Conservation (phyloP, 2,113 vertebrate species). For the Cricetomys ansorgei region DNA sequence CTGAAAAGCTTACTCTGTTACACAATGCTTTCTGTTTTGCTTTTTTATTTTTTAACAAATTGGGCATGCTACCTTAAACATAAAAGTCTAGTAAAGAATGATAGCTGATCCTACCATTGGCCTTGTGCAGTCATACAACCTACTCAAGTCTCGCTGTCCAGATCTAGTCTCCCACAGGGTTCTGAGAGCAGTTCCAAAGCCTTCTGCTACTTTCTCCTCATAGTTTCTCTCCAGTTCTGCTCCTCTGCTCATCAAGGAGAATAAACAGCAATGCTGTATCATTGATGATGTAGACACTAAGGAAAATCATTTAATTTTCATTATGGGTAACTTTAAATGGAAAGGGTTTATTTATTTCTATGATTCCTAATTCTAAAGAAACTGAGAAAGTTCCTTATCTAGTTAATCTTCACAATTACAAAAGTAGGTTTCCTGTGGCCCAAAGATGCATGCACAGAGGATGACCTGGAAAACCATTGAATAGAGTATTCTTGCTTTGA, state of each 20-base stretch:
- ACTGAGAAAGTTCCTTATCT: not conserved
- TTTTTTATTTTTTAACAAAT: not conserved
- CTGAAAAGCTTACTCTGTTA: not conserved
- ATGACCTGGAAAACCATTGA: not conserved
- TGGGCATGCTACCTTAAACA: not conserved
- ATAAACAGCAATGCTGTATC: not conserved
- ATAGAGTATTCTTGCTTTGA: not conserved
- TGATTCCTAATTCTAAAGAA: not conserved
- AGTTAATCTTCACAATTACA: not conserved
- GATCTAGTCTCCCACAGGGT: not conserved
- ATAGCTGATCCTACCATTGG: conserved; percentile 31
- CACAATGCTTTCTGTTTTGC: not conserved
- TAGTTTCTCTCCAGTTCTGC: not conserved
- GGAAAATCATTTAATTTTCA: not conserved
- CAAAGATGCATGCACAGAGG: not conserved
- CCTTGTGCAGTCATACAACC: not conserved
- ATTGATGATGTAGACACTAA: not conserved
- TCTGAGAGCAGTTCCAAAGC: not conserved
- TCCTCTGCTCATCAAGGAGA: not conserved
- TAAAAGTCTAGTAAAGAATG: not conserved
- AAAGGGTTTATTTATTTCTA: not conserved
- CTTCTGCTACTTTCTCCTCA: conserved; percentile 1
- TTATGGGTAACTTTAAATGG: not conserved
- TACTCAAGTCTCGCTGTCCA: not conserved
- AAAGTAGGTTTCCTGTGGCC: not conserved